phyloP scores from a whole-genome alignment of 2,797 vertebrate species.

The Cichlasoma orientale region DNA sequence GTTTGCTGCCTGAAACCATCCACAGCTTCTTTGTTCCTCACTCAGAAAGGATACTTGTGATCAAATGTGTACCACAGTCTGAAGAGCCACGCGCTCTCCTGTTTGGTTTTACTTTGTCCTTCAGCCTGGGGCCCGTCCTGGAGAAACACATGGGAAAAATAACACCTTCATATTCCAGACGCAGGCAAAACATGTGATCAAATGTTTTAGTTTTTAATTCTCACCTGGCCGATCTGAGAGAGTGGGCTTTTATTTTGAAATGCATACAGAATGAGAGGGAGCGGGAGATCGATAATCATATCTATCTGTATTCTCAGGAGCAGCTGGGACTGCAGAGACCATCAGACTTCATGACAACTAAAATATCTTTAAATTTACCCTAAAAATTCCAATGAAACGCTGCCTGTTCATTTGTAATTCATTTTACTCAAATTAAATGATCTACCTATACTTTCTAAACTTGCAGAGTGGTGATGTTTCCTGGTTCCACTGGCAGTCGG shows the following conservation, averaged over 20 bases:
- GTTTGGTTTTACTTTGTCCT: slow-evolving; percentile 89
- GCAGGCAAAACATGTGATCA: not conserved
- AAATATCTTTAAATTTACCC: not conserved
- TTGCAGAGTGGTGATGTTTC: not conserved
- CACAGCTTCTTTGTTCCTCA: not conserved
- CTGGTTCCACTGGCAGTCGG: not conserved
- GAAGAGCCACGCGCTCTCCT: slow-evolving; percentile 98
- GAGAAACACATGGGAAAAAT: slow-evolving; percentile 20
- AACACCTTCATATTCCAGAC: not conserved
- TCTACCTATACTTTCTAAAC: not conserved
- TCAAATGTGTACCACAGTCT: slow-evolving; percentile 98
- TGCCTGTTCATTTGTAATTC: not conserved
- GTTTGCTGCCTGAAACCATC: not conserved
- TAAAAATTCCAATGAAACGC: not conserved
- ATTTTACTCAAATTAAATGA: not conserved
- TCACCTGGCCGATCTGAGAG: no score
- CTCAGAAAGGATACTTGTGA: slow-evolving; percentile 96
- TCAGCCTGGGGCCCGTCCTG: slow-evolving; percentile 88
- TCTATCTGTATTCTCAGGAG: not conserved
- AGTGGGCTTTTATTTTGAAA: not conserved
- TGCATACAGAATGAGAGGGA: not conserved
- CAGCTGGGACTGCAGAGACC: not conserved
- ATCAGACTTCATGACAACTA: not conserved
- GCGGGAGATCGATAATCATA: not conserved
- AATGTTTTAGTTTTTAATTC: not conserved